A percentile compares a stretch with the other conserved stretches of the same genome.
phyloP scores from a whole-genome alignment of 1,140 invertebrate genomes.

The Eriocheir sinensis region DNA sequence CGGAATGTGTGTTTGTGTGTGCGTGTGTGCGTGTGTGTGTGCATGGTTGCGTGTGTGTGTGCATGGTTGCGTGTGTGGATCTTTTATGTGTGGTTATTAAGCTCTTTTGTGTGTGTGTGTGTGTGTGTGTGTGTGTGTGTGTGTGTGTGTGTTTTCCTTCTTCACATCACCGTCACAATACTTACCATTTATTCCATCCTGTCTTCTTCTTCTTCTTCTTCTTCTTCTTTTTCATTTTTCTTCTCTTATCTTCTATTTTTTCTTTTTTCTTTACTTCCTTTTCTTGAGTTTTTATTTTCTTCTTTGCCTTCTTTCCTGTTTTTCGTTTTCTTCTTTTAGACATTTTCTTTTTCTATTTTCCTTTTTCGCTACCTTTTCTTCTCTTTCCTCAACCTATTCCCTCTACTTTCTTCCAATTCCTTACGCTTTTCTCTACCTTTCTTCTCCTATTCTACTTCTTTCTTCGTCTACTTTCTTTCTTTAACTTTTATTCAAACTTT shows the following conservation, averaged over 20 bases:
- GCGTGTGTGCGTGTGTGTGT: background rate
- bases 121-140: conserved; percentile 13
- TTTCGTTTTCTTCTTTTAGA: too few species aligned
- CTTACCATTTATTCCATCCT: too few species aligned
- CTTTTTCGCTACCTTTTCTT: too few species aligned
- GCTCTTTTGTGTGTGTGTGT: background rate
- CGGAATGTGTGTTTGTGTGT: background rate
- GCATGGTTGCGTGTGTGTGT: background rate
- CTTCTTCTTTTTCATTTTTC: background rate
- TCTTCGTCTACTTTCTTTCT: background rate
- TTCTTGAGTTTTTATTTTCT: too few species aligned
- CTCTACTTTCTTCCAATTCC: too few species aligned
- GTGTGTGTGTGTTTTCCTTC: background rate
- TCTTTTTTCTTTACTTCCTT: too few species aligned
- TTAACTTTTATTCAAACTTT: background rate
- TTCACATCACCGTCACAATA: too few species aligned
- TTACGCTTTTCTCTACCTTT: too few species aligned
- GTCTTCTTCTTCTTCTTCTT: background rate
- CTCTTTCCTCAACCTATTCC: too few species aligned
- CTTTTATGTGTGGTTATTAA: background rate
- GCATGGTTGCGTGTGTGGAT: background rate
- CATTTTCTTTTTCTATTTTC: too few species aligned
- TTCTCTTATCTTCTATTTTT: background rate
- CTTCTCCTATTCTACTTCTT: background rate
- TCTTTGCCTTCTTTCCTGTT: too few species aligned